phyloP scores from a whole-genome alignment of 2,113 vertebrate genomes.

The Malurus alboscapulatus region DNA sequence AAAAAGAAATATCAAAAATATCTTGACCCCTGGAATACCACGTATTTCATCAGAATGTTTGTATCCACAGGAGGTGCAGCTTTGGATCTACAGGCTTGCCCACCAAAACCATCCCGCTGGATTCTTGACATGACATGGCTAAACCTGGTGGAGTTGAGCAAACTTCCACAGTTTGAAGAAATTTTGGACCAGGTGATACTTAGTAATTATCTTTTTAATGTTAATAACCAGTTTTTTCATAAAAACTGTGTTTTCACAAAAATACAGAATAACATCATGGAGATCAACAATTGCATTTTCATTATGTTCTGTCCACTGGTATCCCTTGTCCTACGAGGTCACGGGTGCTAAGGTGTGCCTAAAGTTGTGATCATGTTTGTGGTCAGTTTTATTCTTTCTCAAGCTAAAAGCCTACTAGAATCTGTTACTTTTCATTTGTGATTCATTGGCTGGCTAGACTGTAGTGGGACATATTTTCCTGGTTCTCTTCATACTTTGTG shows the following conservation, averaged over 20 bases:
- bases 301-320: not conserved
- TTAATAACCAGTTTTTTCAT: not conserved
- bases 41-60: not conserved
- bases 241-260: not conserved
- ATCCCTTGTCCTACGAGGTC: not conserved
- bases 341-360: not conserved
- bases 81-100: constrained; percentile 78
- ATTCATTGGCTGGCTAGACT: not conserved
- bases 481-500: not conserved
- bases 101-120: constrained; percentile 74
- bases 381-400: not conserved
- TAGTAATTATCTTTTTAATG: not conserved
- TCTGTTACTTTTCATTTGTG: not conserved
- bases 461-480: not conserved
- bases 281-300: not conserved
- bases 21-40: not conserved
- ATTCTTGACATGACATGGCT: constrained; percentile 79
- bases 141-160: constrained; percentile 78
- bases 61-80: constrained; percentile 73
- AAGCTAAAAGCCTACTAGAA: not conserved
- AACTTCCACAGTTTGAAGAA: constrained; percentile 73
- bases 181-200: constrained; percentile 76
- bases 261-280: not conserved
- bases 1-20: not conserved
- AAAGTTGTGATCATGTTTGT: not conserved